These are phyloP conservation scores for Ceratotherium simum DNA, from an alignment of 2,113 vertebrate genomes.

Conservation along the genomic window DNA sequence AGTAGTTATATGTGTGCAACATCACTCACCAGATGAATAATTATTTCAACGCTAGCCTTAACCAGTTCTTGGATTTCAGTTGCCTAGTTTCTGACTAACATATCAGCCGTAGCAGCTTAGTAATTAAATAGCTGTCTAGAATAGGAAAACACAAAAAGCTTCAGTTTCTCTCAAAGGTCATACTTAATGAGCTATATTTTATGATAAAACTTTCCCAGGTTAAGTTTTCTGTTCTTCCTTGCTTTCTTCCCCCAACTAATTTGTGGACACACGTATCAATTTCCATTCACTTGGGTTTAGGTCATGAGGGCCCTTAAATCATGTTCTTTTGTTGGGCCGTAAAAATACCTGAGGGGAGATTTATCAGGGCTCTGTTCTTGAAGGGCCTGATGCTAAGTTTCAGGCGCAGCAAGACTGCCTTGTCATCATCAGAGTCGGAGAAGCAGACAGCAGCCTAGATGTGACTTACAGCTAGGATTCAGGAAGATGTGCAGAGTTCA, in stretches of 20 bases:
- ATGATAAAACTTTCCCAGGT: background rate
- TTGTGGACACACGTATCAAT: background rate
- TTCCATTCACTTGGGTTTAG: background rate
- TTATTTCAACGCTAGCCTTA: background rate
- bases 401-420: background rate
- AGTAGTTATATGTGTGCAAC: background rate
- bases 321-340: background rate
- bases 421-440: background rate
- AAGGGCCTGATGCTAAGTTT: background rate
- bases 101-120: background rate
- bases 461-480: slow-evolving; percentile 31
- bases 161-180: background rate
- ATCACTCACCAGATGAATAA: background rate
- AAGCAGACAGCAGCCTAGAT: background rate
- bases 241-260: background rate
- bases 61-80: slow-evolving; percentile 13
- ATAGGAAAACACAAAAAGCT: background rate
- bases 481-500: background rate
- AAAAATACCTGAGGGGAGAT: background rate
- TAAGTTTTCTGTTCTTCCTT: background rate
- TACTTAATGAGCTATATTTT: background rate
- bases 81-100: background rate
- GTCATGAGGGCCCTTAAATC: slow-evolving; percentile 45
- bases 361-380: background rate
- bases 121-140: background rate